These are phyloP conservation scores for Notodonta dromedarius DNA, from an alignment of 2,888 invertebrate genomes.

Conservation along the genomic window DNA sequence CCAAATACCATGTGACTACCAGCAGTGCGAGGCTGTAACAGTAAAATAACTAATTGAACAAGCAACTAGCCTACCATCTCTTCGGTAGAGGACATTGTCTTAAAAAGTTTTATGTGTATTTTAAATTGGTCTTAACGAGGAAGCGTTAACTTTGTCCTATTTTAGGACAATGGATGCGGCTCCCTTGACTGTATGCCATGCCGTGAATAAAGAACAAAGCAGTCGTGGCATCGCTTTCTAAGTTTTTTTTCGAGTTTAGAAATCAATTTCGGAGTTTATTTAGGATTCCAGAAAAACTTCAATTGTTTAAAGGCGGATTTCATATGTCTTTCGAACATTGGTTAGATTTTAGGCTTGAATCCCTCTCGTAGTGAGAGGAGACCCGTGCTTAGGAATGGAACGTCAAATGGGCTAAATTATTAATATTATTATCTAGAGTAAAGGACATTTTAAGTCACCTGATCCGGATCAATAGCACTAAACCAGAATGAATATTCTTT, in stretches of 20 bases:
- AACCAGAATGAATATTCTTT: too few species aligned
- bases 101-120: constrained; percentile 6
- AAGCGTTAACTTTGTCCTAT: constrained; percentile 12
- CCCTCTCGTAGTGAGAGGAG: too few species aligned
- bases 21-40: too few species aligned
- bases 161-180: constrained; percentile 6
- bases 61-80: background rate
- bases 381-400: too few species aligned
- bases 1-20: too few species aligned
- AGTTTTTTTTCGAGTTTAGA: background rate
- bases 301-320: background rate
- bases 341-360: too few species aligned
- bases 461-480: too few species aligned
- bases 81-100: background rate
- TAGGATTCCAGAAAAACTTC: background rate
- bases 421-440: too few species aligned
- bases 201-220: constrained; percentile 2
- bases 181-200: background rate
- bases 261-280: background rate
- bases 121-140: constrained; percentile 28
- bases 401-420: too few species aligned
- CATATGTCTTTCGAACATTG: too few species aligned
- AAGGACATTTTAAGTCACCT: too few species aligned
- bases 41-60: background rate
- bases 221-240: background rate